Conservation (phyloP, 2,888 invertebrate species). For the Acholoe squamosa region DNA sequence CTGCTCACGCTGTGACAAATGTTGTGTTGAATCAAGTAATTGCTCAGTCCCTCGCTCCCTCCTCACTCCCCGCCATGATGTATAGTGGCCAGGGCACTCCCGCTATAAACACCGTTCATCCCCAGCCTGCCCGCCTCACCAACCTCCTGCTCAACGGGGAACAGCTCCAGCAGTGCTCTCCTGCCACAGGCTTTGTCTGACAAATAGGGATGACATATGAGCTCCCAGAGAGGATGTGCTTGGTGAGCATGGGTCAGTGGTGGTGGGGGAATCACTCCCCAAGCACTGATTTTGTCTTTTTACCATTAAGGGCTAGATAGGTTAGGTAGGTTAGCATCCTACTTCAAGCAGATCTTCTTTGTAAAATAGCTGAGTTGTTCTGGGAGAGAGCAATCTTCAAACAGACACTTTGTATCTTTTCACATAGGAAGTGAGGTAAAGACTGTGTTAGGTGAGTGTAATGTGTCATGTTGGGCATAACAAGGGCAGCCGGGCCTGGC, state of each 20-base stretch:
- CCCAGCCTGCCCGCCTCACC: not conserved
- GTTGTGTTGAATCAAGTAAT: slow-evolving; percentile 21
- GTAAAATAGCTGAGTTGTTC: no score
- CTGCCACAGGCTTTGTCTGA: not conserved
- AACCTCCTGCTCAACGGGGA: not conserved
- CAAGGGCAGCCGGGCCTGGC: no score
- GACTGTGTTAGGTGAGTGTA: no score
- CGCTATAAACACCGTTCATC: not conserved
- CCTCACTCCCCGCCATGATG: not conserved
- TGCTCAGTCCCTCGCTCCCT: not conserved
- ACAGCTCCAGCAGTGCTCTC: not conserved
- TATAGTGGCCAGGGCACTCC: not conserved
- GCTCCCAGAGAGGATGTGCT: no score
- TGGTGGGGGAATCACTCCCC: not conserved
- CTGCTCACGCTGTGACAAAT: not conserved
- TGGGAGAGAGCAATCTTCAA: no score
- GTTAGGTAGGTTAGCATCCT: no score
- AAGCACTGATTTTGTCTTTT: no score
- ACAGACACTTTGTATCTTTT: no score
- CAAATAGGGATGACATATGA: not conserved
- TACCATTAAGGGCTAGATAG: no score
- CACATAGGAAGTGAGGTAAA: no score
- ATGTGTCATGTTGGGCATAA: no score
- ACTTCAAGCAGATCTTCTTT: no score
- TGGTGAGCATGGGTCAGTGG: not conserved